phyloP scores from a whole-genome alignment of 1,140 invertebrate genomes.

The Saccostrea glomerata region DNA sequence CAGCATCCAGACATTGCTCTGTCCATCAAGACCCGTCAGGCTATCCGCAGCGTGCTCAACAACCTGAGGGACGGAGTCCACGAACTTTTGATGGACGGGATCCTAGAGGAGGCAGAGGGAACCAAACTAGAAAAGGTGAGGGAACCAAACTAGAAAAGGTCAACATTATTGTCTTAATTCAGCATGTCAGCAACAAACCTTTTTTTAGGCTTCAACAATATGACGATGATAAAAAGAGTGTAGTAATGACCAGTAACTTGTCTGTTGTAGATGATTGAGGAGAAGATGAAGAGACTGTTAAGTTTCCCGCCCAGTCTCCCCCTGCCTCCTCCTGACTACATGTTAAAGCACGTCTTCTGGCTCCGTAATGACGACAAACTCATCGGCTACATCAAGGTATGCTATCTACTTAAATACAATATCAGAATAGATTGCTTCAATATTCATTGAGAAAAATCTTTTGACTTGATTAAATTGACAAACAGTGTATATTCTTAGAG shows the following conservation, averaged over 20 bases:
- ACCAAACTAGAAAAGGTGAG: conserved; percentile 71
- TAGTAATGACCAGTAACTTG: background rate
- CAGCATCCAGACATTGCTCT: conserved; percentile 79
- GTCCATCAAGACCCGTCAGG: conserved; percentile 80
- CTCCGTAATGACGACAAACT: conserved; percentile 69
- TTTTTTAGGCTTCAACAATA: too few species aligned
- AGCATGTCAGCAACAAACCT: too few species aligned
- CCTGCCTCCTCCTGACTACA: conserved; percentile 72
- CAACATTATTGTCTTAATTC: background rate
- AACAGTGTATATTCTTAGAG: too few species aligned
- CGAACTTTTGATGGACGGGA: conserved; percentile 77
- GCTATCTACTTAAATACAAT: background rate
- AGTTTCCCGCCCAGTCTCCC: conserved; percentile 72
- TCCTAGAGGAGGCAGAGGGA: conserved; percentile 77
- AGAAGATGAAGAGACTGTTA: conserved; percentile 75
- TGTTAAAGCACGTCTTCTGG: conserved; percentile 74
- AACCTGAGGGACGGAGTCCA: conserved; percentile 76
- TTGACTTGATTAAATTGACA: too few species aligned
- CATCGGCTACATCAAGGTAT: conserved; percentile 73
- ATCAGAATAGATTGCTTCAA: too few species aligned
- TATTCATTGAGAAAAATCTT: too few species aligned
- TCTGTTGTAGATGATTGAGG: conserved; percentile 71
- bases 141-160: conserved; percentile 60
- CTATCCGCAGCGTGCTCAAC: conserved; percentile 79
- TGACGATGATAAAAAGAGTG: too few species aligned